phyloP scores from a whole-genome alignment of 2,797 vertebrate species.

The Heterohyrax brucei region DNA sequence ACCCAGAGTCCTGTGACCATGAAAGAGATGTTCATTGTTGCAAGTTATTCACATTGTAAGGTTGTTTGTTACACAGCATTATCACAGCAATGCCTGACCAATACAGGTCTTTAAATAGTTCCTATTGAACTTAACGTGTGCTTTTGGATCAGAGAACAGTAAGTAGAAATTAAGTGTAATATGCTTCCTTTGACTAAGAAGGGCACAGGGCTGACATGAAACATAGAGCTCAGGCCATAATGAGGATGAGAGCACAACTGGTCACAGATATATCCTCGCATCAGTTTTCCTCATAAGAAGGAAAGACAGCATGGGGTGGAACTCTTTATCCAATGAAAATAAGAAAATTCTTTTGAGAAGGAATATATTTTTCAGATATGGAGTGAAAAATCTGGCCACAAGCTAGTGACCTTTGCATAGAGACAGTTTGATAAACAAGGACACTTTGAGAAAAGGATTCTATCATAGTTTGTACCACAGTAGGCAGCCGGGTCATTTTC shows the following conservation, averaged over 20 bases:
- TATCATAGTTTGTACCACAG: rapidly evolving
- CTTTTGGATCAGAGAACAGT: not conserved
- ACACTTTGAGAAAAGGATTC: not conserved
- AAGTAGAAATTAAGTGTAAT: rapidly evolving
- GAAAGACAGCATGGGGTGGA: not conserved
- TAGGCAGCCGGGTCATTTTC: not conserved
- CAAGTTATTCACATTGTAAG: not conserved
- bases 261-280: rapidly evolving
- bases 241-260: rapidly evolving
- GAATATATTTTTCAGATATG: not conserved
- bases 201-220: rapidly evolving
- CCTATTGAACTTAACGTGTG: not conserved
- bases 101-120: too few relatives aligned
- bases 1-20: not conserved
- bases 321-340: not conserved
- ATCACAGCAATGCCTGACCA: not conserved
- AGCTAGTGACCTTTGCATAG: not conserved
- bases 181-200: not conserved
- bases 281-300: not conserved
- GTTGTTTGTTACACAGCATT: not conserved
- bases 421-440: not conserved
- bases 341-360: not conserved
- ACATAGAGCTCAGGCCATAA: not conserved
- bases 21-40: rapidly evolving
- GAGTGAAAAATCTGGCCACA: not conserved